These are phyloP conservation scores for Stomatorhinus walkeri DNA, from an alignment of 2,797 vertebrate species.

Conservation along the genomic window DNA sequence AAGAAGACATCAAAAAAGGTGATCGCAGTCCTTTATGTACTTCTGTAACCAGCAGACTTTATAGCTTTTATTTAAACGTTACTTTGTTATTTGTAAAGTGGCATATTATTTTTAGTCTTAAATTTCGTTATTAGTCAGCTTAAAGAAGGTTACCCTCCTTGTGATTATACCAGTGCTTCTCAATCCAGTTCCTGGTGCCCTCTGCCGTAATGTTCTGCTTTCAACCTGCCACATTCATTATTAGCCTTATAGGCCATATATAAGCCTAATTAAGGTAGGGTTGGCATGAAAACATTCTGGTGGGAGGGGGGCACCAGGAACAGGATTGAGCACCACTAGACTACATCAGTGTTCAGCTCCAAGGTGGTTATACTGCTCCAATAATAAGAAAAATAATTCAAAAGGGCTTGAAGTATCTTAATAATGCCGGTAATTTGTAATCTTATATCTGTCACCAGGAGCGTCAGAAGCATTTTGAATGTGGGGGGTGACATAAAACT, in stretches of 20 bases:
- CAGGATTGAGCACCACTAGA: not conserved
- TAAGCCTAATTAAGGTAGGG: not conserved
- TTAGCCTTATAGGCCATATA: not conserved
- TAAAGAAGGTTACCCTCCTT: not conserved
- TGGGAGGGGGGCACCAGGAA: not conserved
- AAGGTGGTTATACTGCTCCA: not conserved
- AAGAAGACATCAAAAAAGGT: constrained; percentile 51
- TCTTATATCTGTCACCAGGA: not conserved
- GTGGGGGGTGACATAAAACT: too few species aligned
- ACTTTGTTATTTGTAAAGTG: not conserved
- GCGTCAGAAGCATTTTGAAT: too few species aligned
- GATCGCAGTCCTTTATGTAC: not conserved
- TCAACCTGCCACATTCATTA: not conserved
- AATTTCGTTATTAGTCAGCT: not conserved
- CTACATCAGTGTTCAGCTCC: not conserved
- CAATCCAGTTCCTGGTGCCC: not conserved
- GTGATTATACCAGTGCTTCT: not conserved
- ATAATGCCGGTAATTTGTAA: not conserved
- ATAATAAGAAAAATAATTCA: not conserved
- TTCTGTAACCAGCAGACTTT: not conserved
- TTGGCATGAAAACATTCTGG: not conserved
- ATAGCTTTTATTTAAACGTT: not conserved
- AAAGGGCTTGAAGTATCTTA: not conserved
- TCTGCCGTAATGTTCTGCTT: not conserved
- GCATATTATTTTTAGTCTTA: not conserved